Conservation (phyloP, 2,888 invertebrate species). For the Petrophora chlorosata region DNA sequence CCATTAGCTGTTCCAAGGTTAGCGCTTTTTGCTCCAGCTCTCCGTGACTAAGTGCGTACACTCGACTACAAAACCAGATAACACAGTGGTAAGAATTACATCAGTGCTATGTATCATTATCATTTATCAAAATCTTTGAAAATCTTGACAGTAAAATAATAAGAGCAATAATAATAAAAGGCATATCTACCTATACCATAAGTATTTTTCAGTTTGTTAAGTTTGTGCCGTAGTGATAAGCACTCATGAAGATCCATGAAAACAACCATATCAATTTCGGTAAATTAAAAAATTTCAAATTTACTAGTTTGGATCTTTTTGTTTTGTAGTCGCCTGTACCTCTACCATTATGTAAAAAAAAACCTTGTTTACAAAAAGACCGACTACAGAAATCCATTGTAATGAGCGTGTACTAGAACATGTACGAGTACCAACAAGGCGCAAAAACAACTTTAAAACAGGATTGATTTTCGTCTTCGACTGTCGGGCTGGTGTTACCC, state of each 20-base stretch:
- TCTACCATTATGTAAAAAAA: constrained; percentile 13
- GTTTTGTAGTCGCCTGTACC: constrained; percentile 13
- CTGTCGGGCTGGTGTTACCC: constrained; percentile 1
- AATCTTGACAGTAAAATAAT: too few species aligned
- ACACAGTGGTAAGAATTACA: neutral
- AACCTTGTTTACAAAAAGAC: constrained; percentile 25
- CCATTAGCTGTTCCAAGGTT: constrained; percentile 68
- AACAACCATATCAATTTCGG: too few species aligned
- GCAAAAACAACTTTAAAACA: constrained; percentile 19
- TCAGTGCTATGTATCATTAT: too few species aligned
- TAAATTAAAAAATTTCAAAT: too few species aligned
- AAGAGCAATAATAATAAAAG: too few species aligned
- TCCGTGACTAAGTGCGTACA: constrained; percentile 63
- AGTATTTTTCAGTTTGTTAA: too few species aligned
- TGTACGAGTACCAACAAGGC: neutral
- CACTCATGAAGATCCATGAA: too few species aligned
- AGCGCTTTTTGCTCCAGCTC: constrained; percentile 63
- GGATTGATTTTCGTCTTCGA: constrained; percentile 16
- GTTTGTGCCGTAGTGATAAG: too few species aligned
- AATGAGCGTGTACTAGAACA: constrained; percentile 12
- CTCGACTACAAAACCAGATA: neutral
- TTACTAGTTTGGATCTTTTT: too few species aligned
- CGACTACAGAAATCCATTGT: constrained; percentile 26
- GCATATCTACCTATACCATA: too few species aligned
- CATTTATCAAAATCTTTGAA: too few species aligned